Evolutionary conservation across 2,888 invertebrate genomes (phyloP).

Genomic region (Hyles lineata): DNA sequence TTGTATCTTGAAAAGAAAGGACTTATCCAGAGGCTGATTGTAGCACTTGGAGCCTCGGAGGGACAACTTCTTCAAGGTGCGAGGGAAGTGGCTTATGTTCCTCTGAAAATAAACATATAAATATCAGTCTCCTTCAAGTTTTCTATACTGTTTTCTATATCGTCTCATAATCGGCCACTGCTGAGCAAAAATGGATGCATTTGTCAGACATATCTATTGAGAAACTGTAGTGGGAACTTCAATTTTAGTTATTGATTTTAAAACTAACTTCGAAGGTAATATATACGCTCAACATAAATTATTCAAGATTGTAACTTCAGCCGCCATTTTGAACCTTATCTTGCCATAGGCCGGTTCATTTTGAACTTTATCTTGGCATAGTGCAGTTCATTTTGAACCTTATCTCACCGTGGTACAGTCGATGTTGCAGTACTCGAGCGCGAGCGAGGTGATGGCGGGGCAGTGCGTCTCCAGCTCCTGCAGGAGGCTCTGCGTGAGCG

Average conservation of each 20-base stretch:
- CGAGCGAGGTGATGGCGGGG: slow-evolving; percentile 67
- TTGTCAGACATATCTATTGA: too few relatives aligned
- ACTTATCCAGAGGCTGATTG: slow-evolving; percentile 73
- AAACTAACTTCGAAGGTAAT: too few relatives aligned
- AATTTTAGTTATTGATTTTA: too few relatives aligned
- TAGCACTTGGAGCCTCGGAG: slow-evolving; percentile 80
- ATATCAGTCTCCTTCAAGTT: not conserved
- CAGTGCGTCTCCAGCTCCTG: slow-evolving; percentile 62
- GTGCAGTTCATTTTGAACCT: slow-evolving; percentile 29
- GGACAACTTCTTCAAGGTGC: slow-evolving; percentile 85
- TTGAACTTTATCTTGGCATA: not conserved
- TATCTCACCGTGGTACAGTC: slow-evolving; percentile 72
- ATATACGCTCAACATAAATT: too few relatives aligned
- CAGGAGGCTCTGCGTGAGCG: slow-evolving; percentile 60
- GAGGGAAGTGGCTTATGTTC: slow-evolving; percentile 87
- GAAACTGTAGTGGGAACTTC: too few relatives aligned
- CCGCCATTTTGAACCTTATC: too few relatives aligned
- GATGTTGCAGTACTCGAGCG: slow-evolving; percentile 81
- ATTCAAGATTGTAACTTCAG: too few relatives aligned
- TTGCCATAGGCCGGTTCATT: too few relatives aligned
- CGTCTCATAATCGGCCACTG: too few relatives aligned
- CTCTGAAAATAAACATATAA: slow-evolving; percentile 73
- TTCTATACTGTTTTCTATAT: not conserved
- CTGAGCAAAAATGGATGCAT: too few relatives aligned
- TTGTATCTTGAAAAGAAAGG: slow-evolving; percentile 84